Evolutionary conservation across 2,797 vertebrate genomes (phyloP), one percentile per base, ranked within the genome.

Genomic region (Hozukius guyotensis): DNA sequence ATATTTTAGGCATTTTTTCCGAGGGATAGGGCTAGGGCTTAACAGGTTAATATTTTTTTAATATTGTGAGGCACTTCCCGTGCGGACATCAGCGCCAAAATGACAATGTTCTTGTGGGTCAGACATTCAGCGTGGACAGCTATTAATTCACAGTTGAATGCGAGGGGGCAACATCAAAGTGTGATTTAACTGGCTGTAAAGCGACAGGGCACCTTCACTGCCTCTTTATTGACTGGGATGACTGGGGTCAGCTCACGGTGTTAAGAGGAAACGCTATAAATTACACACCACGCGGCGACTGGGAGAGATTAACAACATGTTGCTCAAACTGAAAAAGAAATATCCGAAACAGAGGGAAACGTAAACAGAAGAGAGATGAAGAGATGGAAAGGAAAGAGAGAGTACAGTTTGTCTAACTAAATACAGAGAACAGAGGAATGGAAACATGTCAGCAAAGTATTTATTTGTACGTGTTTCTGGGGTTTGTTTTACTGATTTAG

Each of bases 151-250:
- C 91, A 93, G 92, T 81, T 86, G 69, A 94, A 93, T 94, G 94
- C 38, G 68, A 92, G 86, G 64, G 84, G 86, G 90, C 84, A 86
- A 95, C 95, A 95, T 96, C 95, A 96, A 96, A 96, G 96, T 93
- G 94, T 91, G 90, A 94, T 95, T 96, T 95, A 95, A 96, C 92
- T 94, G 93, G 93, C 93, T 93, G 88, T 96, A 95, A 95, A 96
- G 93, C 92, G 82, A 92, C 92, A 90, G 94, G 90, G 85, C 86
- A 92, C 89, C 89, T 91, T 93, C 90, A 72, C 73, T 75, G 84
- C 88, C 75, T 91, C 88, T 95, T 95, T 93, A 94, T 91, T 88
- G 90, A 91, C 92, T 88, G 82, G 79, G 86, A 91, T 78, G 91
- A 92, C 92, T 78, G 88, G 90, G 95, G 95, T 96, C 94, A 94